A percentile compares a stretch with the other conserved stretches of the same genome.
These are phyloP conservation scores for Catocala fraxini DNA, from an alignment of 2,888 invertebrate genomes.

Conservation along the genomic window DNA sequence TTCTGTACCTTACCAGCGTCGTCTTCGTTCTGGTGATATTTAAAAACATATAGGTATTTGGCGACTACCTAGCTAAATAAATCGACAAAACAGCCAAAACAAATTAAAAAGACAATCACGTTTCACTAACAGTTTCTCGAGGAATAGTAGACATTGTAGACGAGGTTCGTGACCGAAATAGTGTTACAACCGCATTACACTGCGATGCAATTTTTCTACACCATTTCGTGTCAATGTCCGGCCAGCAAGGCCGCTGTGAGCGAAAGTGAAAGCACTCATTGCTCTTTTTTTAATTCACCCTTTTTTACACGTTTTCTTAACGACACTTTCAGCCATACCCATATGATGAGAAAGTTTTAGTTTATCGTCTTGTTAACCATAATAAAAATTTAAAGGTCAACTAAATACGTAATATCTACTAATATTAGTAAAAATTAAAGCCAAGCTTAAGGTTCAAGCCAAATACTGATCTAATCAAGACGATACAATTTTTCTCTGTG, in stretches of 20 bases:
- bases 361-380: too few relatives aligned
- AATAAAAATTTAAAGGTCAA: too few relatives aligned
- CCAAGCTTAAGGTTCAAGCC: too few relatives aligned
- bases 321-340: slow-evolving; percentile 24
- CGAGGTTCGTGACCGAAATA: slow-evolving; percentile 62
- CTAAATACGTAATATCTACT: too few relatives aligned
- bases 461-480: too few relatives aligned
- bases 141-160: slow-evolving; percentile 34
- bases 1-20: too few relatives aligned
- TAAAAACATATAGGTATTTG: too few relatives aligned
- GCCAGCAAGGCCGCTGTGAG: slow-evolving; percentile 60
- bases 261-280: slow-evolving; percentile 68
- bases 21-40: too few relatives aligned
- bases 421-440: too few relatives aligned
- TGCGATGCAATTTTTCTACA: slow-evolving; percentile 63
- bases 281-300: slow-evolving; percentile 55
- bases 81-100: not conserved
- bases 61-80: too few relatives aligned
- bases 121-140: slow-evolving; percentile 37
- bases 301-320: slow-evolving; percentile 51
- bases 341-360: slow-evolving; percentile 19
- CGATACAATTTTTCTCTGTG: too few relatives aligned
- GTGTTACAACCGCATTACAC: slow-evolving; percentile 57
- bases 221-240: slow-evolving; percentile 69
- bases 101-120: not conserved